Percentiles rank a stretch among this genome's conserved stretches.
These are phyloP conservation scores for Muscicapa striata DNA, from an alignment of 2,797 vertebrate species.

Conservation along the genomic window DNA sequence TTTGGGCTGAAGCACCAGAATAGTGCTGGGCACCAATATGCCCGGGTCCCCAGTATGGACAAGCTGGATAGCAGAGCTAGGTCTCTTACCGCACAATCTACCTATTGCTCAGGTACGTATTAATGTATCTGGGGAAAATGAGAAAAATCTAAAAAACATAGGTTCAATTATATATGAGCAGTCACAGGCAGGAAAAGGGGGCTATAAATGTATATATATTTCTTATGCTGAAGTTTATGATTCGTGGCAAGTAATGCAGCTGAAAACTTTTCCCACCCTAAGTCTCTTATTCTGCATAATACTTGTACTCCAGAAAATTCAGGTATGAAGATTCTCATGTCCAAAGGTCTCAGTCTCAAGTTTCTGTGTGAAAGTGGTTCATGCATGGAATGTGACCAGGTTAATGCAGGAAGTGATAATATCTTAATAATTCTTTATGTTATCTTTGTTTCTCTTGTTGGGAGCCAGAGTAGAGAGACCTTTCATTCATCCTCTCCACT, in stretches of 20 bases:
- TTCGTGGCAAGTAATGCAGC: neutral
- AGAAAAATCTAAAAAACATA: neutral
- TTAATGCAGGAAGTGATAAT: constrained; percentile 1
- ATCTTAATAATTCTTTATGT: neutral
- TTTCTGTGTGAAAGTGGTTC: constrained; percentile 29
- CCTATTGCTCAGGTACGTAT: neutral
- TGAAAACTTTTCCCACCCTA: neutral
- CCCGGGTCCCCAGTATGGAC: accelerated
- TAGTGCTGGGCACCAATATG: neutral
- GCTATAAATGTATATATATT: neutral
- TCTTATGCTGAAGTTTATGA: neutral
- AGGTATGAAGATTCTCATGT: neutral
- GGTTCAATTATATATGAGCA: neutral
- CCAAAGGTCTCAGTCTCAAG: neutral
- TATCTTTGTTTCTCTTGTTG: constrained; percentile 33
- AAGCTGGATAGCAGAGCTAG: neutral
- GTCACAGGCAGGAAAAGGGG: neutral
- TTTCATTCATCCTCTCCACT: constrained; percentile 20
- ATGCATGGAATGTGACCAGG: neutral
- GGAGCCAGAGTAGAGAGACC: neutral
- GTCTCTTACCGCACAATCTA: neutral
- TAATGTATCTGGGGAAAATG: neutral
- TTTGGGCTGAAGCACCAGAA: neutral
- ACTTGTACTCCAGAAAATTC: neutral
- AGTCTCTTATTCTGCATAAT: neutral